Evolutionary conservation across 2,797 vertebrate species (phyloP), one percentile per base, ranked within the genome.

Genomic region (Eleutherodactylus coqui): DNA sequence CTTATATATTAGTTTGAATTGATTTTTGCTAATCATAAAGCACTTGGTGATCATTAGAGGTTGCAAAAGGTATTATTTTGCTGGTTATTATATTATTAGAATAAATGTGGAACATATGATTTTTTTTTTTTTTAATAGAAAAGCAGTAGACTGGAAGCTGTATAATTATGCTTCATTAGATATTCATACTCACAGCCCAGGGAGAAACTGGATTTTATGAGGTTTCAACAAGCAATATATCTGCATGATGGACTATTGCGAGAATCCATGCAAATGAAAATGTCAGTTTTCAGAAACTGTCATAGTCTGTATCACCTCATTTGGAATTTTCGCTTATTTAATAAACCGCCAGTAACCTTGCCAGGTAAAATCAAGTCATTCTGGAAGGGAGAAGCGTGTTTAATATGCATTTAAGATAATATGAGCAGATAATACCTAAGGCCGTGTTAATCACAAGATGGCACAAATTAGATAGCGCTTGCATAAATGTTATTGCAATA

Each of bases 191-290:
- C 73, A 90, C 81, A 79, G 82, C 16, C 70, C 77, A 88, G 75
- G 82, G 83, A 90, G 85, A 92, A 91, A 88, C 41, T 85, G 78
- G 75, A 86, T 86, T 83, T 92, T 92, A 93, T 92, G 91, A 91
- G 79, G 29, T 92, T 92, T 93, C 88, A 90, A 82, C 51, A 86
- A 91, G 89, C 91, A 91, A 88, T 90, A 88, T 86, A 91, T 92
- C 90, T 89, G 47, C 75, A 88, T 87, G 67, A 87, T 87, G 69
- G 86, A 78, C 77, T 92, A 75, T 89, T 89, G 83, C 88, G 91
- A 91, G 85, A 91, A 93, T 87, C 45, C 75, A 86, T 92, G 69
- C 72, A 91, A 89, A 91, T 92, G 89, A 90, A 93, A 93, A 91
- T 90, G 75, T 89, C 86, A 91, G 86, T 89, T 92, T 93, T 78